phyloP scores from a whole-genome alignment of 2,113 vertebrate genomes.

The Lates calcarifer region DNA sequence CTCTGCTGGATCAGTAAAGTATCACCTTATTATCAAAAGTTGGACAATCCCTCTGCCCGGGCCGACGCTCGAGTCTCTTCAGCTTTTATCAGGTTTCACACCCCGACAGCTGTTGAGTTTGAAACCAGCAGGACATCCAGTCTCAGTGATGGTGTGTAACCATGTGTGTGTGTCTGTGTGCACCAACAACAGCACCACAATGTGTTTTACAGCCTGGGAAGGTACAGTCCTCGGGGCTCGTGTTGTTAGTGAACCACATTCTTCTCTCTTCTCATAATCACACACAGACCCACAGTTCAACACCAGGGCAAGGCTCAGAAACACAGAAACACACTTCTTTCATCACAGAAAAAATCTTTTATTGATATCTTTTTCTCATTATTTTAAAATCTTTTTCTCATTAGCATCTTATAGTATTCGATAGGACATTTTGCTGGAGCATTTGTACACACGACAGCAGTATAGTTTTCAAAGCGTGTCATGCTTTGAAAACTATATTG shows the following conservation, averaged over 20 bases:
- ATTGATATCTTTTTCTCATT: conserved; percentile 63
- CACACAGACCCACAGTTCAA: conserved; percentile 70
- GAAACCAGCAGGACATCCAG: conserved; percentile 54
- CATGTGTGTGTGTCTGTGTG: conserved; percentile 10
- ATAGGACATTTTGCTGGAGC: conserved; percentile 13
- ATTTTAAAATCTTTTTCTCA: conserved; percentile 52
- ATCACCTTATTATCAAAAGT: conserved; percentile 68
- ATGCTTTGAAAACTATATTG: conserved; percentile 37
- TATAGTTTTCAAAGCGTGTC: conserved; percentile 42
- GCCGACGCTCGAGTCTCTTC: conserved; percentile 27
- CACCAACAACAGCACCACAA: conserved; percentile 51
- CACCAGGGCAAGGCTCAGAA: conserved; percentile 53
- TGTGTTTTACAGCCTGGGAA: conserved; percentile 76
- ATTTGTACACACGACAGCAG: conserved; percentile 24
- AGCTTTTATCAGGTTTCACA: conserved; percentile 73
- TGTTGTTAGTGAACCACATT: conserved; percentile 71
- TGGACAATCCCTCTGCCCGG: conserved; percentile 5
- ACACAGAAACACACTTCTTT: conserved; percentile 50
- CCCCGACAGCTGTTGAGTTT: conserved; percentile 68
- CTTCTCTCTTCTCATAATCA: conserved; percentile 71
- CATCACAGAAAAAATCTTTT: conserved; percentile 40
- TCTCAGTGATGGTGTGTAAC: conserved; percentile 5
- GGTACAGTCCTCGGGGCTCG: conserved; percentile 53
- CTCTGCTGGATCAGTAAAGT: conserved; percentile 52
- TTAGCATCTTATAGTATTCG: conserved; percentile 46